Evolutionary conservation across 1,140 invertebrate genomes (phyloP), one percentile per base, ranked within the genome.

Genomic region (Sinella curviseta): DNA sequence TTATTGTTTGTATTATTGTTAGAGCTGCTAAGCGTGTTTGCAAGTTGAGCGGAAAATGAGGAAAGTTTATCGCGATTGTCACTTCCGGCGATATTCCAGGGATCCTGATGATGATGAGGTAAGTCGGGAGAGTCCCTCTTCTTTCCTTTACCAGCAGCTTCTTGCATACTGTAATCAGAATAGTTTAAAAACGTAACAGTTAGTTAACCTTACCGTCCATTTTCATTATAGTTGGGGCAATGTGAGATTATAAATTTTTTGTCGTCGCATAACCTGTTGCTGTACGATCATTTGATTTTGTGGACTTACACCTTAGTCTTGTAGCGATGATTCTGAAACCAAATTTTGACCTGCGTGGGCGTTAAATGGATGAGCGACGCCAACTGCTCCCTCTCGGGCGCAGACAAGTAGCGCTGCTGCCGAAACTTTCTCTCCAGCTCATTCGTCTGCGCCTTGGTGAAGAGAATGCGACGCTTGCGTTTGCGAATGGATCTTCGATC

Each of bases 361-460:
- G 96, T 98, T 36, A 99, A 88, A 26, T 94, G 90, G 31, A 99
- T 97, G 55, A 97, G 91, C 67, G 93, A 95, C 0, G 97, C 97
- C 75, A 99, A 87, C 85, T 99, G 95, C 87, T 99, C 97, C 31
- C 97, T 88, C 88, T 99, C 97, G 0, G 96, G 95, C 0, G 97
- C 97, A 17, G 95, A 98, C 8, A 99, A 88, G 86, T 99, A 99
- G 70, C 96, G 90, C 86, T 99, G 97, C 86, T 98, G 95, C 33
- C 96, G 91, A 87, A 99, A 99, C 67, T 97, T 90, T 85, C 97
- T 89, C 86, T 99, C 97, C 80, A 99, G 86, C 86, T 98, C 97
- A 86, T 94, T 97, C 0, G 97, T 99, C 87, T 99, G 98, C 0
- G 95, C 93, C 87, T 99, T 99, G n/a, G 97, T 98, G 86, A 99